phyloP scores from a whole-genome alignment of 2,888 invertebrate species.

The Mythimna pallens region DNA sequence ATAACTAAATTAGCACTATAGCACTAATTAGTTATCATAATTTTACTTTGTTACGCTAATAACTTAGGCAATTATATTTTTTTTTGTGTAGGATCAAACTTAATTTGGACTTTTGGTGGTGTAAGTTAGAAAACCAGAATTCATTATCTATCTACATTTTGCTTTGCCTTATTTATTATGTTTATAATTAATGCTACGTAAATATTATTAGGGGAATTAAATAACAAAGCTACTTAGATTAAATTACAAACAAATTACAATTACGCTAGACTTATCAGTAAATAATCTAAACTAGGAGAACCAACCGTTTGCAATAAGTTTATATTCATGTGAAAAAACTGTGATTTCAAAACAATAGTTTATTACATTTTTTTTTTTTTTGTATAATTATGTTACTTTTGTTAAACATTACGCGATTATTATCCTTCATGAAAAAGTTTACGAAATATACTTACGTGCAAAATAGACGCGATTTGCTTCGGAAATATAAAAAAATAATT shows the following conservation, averaged over 20 bases:
- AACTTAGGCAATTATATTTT: constrained; percentile 9
- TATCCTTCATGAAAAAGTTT: constrained; percentile 2
- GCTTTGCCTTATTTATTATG: neutral
- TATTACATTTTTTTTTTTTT: constrained; percentile 15
- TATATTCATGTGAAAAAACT: constrained; percentile 35
- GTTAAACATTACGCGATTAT: neutral
- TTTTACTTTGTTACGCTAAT: constrained; percentile 35
- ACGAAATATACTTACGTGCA: constrained; percentile 54
- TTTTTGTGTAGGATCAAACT: neutral
- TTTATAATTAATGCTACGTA: constrained; percentile 1
- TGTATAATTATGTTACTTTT: constrained; percentile 10
- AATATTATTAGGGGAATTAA: neutral
- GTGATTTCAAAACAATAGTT: constrained; percentile 40
- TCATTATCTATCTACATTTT: neutral
- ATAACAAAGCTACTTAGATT: constrained; percentile 8
- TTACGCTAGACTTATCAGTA: constrained; percentile 42
- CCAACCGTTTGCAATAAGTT: constrained; percentile 28
- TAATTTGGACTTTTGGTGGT: constrained; percentile 17
- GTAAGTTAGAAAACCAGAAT: neutral
- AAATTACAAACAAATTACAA: constrained; percentile 15
- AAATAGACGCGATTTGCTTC: constrained; percentile 12
- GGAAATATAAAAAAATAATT: constrained; percentile 19
- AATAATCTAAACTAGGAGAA: constrained; percentile 37
- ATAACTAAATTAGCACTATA: constrained; percentile 56
- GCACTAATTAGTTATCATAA: constrained; percentile 26